phyloP scores from a whole-genome alignment of 1,140 invertebrate species.

The Temnothorax nylanderi region DNA sequence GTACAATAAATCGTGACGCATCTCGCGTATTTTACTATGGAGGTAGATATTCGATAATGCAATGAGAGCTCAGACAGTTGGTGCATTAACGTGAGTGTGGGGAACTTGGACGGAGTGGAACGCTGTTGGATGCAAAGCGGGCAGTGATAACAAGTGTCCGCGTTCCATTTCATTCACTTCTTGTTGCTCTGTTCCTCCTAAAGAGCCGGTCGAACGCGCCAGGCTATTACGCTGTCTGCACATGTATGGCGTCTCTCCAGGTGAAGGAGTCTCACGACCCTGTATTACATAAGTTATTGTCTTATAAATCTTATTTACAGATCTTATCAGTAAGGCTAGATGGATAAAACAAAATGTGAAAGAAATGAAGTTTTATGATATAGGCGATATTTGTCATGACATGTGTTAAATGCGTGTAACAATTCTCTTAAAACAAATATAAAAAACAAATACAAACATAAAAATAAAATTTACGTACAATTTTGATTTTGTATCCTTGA shows the following conservation, averaged over 20 bases:
- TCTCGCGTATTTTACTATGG: constrained; percentile 67
- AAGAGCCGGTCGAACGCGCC: constrained; percentile 80
- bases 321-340: background rate
- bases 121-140: constrained; percentile 72
- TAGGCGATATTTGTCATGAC: background rate
- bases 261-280: constrained; percentile 91
- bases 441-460: background rate
- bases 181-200: constrained; percentile 81
- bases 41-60: constrained; percentile 75
- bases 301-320: constrained; percentile 16
- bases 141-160: constrained; percentile 86
- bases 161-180: constrained; percentile 88
- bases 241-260: constrained; percentile 91
- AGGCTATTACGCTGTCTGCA: constrained; percentile 90
- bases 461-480: background rate
- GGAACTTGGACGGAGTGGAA: constrained; percentile 80
- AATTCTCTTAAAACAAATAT: background rate
- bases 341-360: background rate
- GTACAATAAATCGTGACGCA: constrained; percentile 66
- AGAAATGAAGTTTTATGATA: constrained; percentile 19
- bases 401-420: background rate
- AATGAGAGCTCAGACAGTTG: constrained; percentile 77
- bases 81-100: constrained; percentile 77
- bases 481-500: constrained; percentile 2
- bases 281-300: constrained; percentile 76